Base-by-base conservation (phyloP, 2,888 invertebrate species). In the Alsophila aescularia region DNA sequence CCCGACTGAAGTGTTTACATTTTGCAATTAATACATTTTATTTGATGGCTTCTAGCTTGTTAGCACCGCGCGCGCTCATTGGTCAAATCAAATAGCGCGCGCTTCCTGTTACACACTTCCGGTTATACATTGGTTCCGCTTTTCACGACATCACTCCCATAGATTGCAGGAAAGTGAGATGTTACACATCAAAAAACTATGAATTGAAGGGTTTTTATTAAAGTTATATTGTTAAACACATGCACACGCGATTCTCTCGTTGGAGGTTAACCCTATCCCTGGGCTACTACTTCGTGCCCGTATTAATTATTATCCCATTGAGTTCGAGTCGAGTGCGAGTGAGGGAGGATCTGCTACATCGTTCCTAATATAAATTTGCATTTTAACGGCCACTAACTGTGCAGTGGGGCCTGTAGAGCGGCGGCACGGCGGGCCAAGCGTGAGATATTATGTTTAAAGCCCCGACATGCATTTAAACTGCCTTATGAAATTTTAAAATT, bases 381-480 rank as follows among this genome's bases (percentile, higher is more conserved):
- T 79, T 73, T 81, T 72, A 78, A 77, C 77, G 69, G 70, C 67
- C 72, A 67, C 64, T 72, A 70, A 75, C 69, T 70, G 72, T 79
- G 79, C 79, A 79, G 63, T 66, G 67, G 63, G 56, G 67, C 66
- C 78, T 79, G 63, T 66, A 67, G 63, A 57, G 67, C 66, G 64
- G 60, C 52, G 45, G 8, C 37, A 59, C 52, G 45, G 8, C 37
- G 18, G 15, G 64, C 34, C 57, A 58, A 61, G 63, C 63, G 63
- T 65, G 69, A 73, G 71, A 79, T 80, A 75, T 77, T 73, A 67
- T 67, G 55, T 65, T 61, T 64, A 69, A 58, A 55, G 58, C 15
- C 67, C 58, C 72, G 70, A 72, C 72, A 78, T 81, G 80, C 80
- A 81, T 81, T 76, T 79, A 77, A 79, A 81, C 72, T 69, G 75